Evolutionary conservation across 2,888 invertebrate genomes (phyloP), one percentile per base, ranked within the genome.

Genomic region (Thecophora atra): DNA sequence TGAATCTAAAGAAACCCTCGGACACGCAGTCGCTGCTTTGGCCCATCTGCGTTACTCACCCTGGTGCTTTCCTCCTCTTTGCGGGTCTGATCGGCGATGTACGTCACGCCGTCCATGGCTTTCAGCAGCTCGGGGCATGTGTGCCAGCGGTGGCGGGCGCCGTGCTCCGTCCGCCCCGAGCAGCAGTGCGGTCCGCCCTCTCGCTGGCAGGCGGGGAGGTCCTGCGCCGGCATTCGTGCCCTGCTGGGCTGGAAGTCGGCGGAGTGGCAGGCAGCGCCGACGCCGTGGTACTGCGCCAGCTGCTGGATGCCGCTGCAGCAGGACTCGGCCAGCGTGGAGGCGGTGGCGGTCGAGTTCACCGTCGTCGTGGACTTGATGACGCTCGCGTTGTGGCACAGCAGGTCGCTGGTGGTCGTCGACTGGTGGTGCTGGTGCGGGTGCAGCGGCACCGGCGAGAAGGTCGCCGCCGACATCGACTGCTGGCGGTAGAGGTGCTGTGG

Each of bases 81-180:
- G 82, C 94, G 92, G 72, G 95, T 96, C 87, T 96, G 96, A 87
- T 96, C 96, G 66, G 96, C 96, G 82, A 96, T 96, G 86, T 95
- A 96, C 82, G 93, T 91, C 78, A 96, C 95, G 77, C 96, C 96
- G 85, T 96, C 95, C 86, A 96, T 95, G 81, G 96, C 96, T 87
- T 95, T 95, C 87, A 94, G 94, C 78, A 96, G 90, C 87, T 96
- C 96, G 56, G 96, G 95, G 87, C 96, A 96, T 85, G 92, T 92
- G 86, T 94, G 94, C 95, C 95, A 95, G 80, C 93, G 91, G 79
- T 92, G 91, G 78, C 91, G 89, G 69, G 84, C 85, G 89, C 90
- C 77, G 88, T 80, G 89, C 37, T 67, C 74, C 37, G 70, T 73
- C 26, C 68, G 87, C 77, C 89, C 88, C 82, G 88, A 76, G 76